Evolutionary conservation across 2,113 vertebrate species (phyloP).

Genomic region (Ammodramus savannarum): DNA sequence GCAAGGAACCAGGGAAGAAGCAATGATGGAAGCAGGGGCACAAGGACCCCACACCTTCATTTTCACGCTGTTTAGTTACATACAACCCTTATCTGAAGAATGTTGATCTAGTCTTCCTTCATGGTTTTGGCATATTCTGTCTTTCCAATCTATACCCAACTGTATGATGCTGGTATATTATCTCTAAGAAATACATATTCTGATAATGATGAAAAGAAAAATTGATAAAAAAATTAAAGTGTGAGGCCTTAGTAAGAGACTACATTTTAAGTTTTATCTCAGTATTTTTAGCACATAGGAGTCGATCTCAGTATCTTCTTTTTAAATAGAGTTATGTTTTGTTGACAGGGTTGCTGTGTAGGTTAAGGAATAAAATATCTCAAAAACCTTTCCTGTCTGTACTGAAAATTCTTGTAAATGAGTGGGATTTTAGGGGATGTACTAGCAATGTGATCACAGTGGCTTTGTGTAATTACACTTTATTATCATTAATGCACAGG

Average conservation of each 20-base stretch:
- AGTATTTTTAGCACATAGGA: background rate
- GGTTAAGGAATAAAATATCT: background rate
- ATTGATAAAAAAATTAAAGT: background rate
- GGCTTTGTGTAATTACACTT: background rate
- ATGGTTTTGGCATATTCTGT: background rate
- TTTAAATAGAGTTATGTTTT: background rate
- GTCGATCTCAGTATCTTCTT: background rate
- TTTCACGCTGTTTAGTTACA: background rate
- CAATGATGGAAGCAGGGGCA: background rate
- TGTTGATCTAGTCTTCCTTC: background rate
- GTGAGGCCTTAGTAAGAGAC: background rate
- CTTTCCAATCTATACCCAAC: background rate
- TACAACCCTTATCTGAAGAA: background rate
- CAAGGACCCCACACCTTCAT: background rate
- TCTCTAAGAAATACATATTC: accelerated
- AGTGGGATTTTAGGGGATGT: background rate
- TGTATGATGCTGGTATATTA: background rate
- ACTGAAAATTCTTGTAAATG: background rate
- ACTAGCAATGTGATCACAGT: background rate
- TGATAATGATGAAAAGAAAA: background rate
- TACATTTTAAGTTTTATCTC: background rate
- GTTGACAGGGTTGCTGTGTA: background rate
- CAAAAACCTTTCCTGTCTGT: background rate
- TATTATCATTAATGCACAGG: background rate
- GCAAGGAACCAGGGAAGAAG: background rate